Conservation (phyloP, 2,888 invertebrate genomes). For the Mechanitis mazaeus region DNA sequence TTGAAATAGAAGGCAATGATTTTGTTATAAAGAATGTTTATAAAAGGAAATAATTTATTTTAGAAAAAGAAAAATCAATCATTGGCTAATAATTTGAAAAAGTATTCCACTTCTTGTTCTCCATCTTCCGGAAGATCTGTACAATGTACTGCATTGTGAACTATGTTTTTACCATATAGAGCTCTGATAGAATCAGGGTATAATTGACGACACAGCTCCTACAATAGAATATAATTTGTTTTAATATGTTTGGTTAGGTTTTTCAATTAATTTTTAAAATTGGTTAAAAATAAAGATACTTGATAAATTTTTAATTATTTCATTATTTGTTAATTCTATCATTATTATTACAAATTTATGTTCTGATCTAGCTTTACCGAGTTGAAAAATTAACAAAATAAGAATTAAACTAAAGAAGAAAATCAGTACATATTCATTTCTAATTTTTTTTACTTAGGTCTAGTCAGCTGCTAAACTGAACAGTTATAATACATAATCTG, state of each 20-base stretch:
- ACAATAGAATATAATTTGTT: not conserved
- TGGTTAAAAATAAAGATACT: not conserved
- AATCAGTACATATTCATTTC: no score
- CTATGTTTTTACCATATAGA: slow-evolving; percentile 85
- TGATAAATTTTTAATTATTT: no score
- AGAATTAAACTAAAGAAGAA: no score
- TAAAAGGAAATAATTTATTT: slow-evolving; percentile 46
- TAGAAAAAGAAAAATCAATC: slow-evolving; percentile 31
- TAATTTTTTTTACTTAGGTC: no score
- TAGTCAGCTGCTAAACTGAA: no score
- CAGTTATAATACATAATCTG: no score
- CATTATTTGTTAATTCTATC: no score
- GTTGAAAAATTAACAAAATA: no score
- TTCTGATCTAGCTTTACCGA: no score
- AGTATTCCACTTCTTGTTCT: slow-evolving; percentile 85
- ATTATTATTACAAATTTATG: no score
- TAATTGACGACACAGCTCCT: slow-evolving; percentile 77
- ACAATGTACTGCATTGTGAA: slow-evolving; percentile 93
- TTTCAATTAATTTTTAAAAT: not conserved
- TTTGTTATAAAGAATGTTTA: slow-evolving; percentile 77
- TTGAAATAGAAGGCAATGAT: slow-evolving; percentile 88
- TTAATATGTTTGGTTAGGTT: not conserved
- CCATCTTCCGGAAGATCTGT: slow-evolving; percentile 94
- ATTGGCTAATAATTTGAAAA: slow-evolving; percentile 80
- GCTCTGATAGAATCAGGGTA: slow-evolving; percentile 90